Conservation (phyloP, 2,113 vertebrate species). For the Vidua macroura region DNA sequence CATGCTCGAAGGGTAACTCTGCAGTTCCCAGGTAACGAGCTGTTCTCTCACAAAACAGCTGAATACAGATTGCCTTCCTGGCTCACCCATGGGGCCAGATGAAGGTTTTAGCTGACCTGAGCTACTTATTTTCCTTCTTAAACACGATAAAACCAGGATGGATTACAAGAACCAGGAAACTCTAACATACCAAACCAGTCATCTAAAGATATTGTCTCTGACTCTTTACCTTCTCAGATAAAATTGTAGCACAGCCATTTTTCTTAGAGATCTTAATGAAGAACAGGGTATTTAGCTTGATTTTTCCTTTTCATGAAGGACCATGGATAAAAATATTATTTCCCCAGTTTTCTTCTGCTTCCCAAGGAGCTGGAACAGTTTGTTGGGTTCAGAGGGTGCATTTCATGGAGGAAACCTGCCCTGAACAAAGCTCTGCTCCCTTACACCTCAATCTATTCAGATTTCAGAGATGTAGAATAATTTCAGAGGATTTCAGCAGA, state of each 20-base stretch:
- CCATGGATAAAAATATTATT: neutral
- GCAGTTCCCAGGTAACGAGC: neutral
- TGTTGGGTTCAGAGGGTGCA: neutral
- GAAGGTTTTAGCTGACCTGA: neutral
- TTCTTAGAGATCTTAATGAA: neutral
- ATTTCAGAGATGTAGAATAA: neutral
- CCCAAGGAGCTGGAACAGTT: neutral
- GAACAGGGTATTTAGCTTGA: neutral
- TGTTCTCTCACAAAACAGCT: neutral
- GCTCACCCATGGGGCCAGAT: neutral
- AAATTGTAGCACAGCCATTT: neutral
- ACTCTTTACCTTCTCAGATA: neutral
- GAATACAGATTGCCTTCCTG: neutral
- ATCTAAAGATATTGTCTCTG: neutral
- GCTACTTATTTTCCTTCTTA: neutral
- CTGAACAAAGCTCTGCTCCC: neutral
- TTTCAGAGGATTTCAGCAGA: neutral
- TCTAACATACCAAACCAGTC: neutral
- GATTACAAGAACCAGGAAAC: neutral
- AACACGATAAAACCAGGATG: neutral
- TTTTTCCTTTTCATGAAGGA: neutral
- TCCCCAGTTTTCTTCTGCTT: neutral
- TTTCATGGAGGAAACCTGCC: neutral
- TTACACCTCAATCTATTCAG: neutral
- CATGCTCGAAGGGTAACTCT: neutral